These are phyloP conservation scores for Pterostichus madidus DNA, from an alignment of 2,888 invertebrate species.

Conservation along the genomic window DNA sequence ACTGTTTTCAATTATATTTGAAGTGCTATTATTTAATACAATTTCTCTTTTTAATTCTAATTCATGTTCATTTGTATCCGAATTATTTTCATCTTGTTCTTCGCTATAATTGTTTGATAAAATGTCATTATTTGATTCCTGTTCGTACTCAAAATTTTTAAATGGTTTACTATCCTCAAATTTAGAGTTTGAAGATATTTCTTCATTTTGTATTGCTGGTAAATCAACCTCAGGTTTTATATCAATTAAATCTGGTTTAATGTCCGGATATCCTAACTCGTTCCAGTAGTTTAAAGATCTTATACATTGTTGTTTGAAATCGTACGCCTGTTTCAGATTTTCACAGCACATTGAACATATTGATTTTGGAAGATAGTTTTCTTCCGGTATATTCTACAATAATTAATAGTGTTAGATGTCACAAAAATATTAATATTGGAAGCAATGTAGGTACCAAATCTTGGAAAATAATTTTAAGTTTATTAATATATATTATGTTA, in stretches of 20 bases:
- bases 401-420: background rate
- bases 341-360: constrained; percentile 16
- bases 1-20: too few species aligned
- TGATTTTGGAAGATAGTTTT: background rate
- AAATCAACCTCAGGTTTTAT: background rate
- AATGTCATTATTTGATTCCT: background rate
- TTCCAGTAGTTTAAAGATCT: background rate
- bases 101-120: background rate
- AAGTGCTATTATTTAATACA: too few species aligned
- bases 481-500: constrained; percentile 15
- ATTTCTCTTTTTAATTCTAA: too few species aligned
- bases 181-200: too few species aligned
- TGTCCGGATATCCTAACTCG: background rate
- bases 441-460: constrained; percentile 1
- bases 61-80: too few species aligned
- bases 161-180: too few species aligned
- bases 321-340: constrained; percentile 7
- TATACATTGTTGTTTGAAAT: constrained; percentile 34
- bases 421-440: background rate
- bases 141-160: background rate
- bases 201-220: background rate
- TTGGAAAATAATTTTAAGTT: constrained; percentile 19
- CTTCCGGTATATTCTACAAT: background rate
- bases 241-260: background rate
- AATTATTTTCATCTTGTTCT: too few species aligned